Conservation (phyloP, 2,888 invertebrate species). For the Phaedon cochleariae region DNA sequence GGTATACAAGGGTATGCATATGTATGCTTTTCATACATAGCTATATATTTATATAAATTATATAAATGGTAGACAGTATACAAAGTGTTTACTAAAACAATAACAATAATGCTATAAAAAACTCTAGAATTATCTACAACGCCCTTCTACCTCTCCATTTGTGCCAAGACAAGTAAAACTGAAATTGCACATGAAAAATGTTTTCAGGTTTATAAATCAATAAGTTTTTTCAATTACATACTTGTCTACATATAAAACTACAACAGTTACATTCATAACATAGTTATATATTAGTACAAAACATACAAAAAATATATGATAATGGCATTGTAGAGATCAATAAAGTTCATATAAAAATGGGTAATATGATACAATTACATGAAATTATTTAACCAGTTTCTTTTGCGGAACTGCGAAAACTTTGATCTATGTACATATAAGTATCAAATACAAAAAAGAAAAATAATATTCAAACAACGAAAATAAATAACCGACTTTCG, state of each 20-base stretch:
- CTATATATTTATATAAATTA: conserved; percentile 43
- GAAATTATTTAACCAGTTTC: conserved; percentile 23
- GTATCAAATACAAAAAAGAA: conserved; percentile 42
- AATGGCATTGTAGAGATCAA: conserved; percentile 61
- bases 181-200: conserved; percentile 34
- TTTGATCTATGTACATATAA: conserved; percentile 47
- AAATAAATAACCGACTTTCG: conserved; percentile 50
- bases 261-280: conserved; percentile 41
- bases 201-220: conserved; percentile 18
- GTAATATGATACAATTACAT: conserved; percentile 38
- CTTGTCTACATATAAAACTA: conserved; percentile 44
- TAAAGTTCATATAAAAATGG: conserved; percentile 45
- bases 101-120: conserved; percentile 41
- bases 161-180: conserved; percentile 41
- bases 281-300: conserved; percentile 51
- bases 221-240: conserved; percentile 21
- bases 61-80: conserved; percentile 54
- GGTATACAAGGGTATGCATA: conserved; percentile 42
- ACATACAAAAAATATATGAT: conserved; percentile 52
- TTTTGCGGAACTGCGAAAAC: conserved; percentile 34
- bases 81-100: conserved; percentile 50
- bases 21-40: conserved; percentile 25
- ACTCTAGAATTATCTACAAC: conserved; percentile 47
- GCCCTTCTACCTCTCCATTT: conserved; percentile 41
- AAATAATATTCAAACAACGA: conserved; percentile 34